Evolutionary conservation across 2,888 invertebrate species (phyloP), one percentile per base, ranked within the genome.

Genomic region (Craniophora ligustri): DNA sequence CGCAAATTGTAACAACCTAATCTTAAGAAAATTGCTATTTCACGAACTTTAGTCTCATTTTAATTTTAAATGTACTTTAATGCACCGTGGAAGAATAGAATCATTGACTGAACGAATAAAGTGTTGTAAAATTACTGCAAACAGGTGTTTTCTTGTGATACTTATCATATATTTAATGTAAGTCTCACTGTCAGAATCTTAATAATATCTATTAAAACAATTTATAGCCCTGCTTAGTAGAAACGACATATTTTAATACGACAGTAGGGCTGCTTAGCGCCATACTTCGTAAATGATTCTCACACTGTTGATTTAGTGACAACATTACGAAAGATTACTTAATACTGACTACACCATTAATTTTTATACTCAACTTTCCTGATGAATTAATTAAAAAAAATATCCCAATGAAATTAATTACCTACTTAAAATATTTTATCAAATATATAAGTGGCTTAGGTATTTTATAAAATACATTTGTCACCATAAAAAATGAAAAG

Each of bases 171-270:
- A 26, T 42, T 26, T 23, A 39, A 31, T 26, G 31, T 44, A 21
- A 32, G 8, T 39, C 16, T 45, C 15, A 28, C 19, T 46, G 40
- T 41, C 32, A 26, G 30, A 38, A 32, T 48, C 32, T 30, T 13
- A 30, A 42, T 40, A 49, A 44, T 36, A 55, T 30, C 31, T 49
- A 45, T 35, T 28, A 32, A 40, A 45, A 31, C 2, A 58, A 31
- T 50, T 53, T 50, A 54, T 51, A 46, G 38, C 28, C 15, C 14
- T 49, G 34, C 13, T 30, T 14, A 42, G 23, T 51, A 19, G 45
- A 31, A 53, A 56, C 42, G 31, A 44, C 35, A 48, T 48, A 58
- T 67, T 58, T 55, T 67, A 67, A 68, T 53, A 49, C 16, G 21
- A 30, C 13, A n/a, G 1, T 35, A 46, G 48, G 8, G 42, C 28